Evolutionary conservation across 2,888 invertebrate species (phyloP).

Genomic region (Hermodice carunculata): DNA sequence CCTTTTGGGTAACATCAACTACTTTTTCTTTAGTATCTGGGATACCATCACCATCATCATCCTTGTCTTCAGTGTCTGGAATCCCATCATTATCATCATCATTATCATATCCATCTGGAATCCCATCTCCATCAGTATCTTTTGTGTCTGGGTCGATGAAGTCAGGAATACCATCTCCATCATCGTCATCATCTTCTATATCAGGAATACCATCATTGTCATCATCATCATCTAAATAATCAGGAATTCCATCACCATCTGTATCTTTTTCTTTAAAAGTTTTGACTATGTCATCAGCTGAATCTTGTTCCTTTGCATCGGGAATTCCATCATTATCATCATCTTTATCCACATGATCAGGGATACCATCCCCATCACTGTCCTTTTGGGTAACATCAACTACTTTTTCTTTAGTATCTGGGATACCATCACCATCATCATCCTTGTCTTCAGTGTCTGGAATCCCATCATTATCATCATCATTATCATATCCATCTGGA

Average conservation of each 20-base stretch:
- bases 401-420: conserved; percentile 33
- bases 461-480: conserved; percentile 61
- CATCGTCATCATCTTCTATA: conserved; percentile 48
- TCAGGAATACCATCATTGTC: conserved; percentile 53
- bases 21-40: conserved; percentile 40
- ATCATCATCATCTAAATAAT: conserved; percentile 37
- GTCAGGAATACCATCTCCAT: conserved; percentile 52
- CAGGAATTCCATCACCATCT: conserved; percentile 53
- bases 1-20: no score
- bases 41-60: conserved; percentile 45
- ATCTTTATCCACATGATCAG: conserved; percentile 45
- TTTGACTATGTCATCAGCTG: conserved; percentile 37
- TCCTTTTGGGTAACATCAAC: conserved; percentile 29
- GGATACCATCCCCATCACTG: conserved; percentile 54
- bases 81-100: conserved; percentile 43
- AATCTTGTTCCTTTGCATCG: conserved; percentile 30
- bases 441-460: conserved; percentile 49
- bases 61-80: conserved; percentile 39
- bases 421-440: conserved; percentile 46
- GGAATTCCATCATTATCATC: conserved; percentile 35
- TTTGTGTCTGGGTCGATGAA: conserved; percentile 45
- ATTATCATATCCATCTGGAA: conserved; percentile 38
- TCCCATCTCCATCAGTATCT: conserved; percentile 50
- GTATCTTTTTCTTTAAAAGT: conserved; percentile 49
- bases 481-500: conserved; percentile 45